These are phyloP conservation scores for Gallinago jamesoni DNA, from an alignment of 2,113 vertebrate genomes.

Conservation along the genomic window DNA sequence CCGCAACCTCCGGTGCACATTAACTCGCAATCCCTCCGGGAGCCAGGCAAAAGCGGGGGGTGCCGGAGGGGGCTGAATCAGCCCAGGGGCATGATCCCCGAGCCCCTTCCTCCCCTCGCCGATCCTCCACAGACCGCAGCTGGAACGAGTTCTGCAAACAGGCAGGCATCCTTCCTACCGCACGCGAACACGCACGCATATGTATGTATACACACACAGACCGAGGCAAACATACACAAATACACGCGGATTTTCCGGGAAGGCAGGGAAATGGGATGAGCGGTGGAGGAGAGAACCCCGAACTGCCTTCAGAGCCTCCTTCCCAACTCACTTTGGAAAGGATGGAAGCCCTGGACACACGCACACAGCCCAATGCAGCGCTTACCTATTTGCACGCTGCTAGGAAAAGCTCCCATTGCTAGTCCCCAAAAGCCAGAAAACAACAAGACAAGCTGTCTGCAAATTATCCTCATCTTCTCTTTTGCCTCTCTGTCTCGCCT, in stretches of 20 bases:
- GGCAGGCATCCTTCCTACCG: neutral
- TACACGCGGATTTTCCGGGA: neutral
- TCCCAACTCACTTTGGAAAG: constrained; percentile 53
- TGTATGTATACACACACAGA: neutral
- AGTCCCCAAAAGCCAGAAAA: constrained; percentile 95
- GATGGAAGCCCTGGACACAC: neutral
- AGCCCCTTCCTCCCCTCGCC: neutral
- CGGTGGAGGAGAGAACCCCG: neutral
- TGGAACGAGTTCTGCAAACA: neutral
- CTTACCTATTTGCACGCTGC: constrained; percentile 99
- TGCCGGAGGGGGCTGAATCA: neutral
- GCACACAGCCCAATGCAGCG: constrained; percentile 34
- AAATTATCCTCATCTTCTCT: constrained; percentile 97
- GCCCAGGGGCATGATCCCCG: neutral
- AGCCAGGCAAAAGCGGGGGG: neutral
- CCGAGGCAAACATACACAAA: neutral
- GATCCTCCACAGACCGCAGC: neutral
- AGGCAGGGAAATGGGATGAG: neutral
- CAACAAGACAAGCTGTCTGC: constrained; percentile 94
- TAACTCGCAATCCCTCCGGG: neutral
- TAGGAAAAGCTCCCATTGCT: constrained; percentile 97
- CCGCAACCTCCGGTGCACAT: neutral
- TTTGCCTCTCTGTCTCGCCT: constrained; percentile 71
- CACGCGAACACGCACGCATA: neutral
- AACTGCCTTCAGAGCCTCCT: neutral